These are phyloP conservation scores for Bovichtus diacanthus DNA, from an alignment of 2,797 vertebrate genomes.

Conservation along the genomic window DNA sequence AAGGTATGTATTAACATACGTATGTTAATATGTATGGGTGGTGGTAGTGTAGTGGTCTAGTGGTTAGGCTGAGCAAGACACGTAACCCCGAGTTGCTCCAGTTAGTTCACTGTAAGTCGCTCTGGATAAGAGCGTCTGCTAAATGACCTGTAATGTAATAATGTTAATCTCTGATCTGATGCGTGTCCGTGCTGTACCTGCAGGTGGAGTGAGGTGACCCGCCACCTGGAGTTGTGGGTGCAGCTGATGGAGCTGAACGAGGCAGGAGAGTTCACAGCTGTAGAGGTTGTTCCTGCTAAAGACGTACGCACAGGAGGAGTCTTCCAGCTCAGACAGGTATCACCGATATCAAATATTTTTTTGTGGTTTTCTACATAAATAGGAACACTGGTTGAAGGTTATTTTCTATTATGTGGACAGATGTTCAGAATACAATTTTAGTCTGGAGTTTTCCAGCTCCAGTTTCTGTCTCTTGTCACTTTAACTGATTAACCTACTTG, in stretches of 20 bases:
- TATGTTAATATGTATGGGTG: too few relatives aligned
- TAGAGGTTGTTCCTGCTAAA: conserved; percentile 91
- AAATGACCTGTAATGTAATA: too few relatives aligned
- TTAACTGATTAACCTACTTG: neutral
- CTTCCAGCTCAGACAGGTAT: conserved; percentile 94
- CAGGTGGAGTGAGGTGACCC: conserved; percentile 98
- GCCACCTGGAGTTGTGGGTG: conserved; percentile 94
- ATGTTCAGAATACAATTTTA: neutral
- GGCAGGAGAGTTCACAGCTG: conserved; percentile 91
- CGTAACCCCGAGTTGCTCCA: too few relatives aligned
- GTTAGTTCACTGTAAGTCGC: too few relatives aligned
- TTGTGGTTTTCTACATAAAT: neutral
- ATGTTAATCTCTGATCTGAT: neutral
- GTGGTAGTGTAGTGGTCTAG: too few relatives aligned
- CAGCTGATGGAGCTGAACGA: conserved; percentile 96
- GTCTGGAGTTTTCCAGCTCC: neutral
- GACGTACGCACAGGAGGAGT: conserved; percentile 93
- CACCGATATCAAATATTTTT: neutral
- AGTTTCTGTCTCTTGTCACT: neutral
- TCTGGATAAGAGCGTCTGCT: too few relatives aligned
- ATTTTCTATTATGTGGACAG: neutral
- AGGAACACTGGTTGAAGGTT: neutral
- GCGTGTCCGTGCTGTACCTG: neutral
- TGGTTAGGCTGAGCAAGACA: too few relatives aligned
- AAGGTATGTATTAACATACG: neutral